Percentiles rank a stretch among this genome's conserved stretches.
These are phyloP conservation scores for Noctua janthina DNA, from an alignment of 2,888 invertebrate species.

Conservation along the genomic window DNA sequence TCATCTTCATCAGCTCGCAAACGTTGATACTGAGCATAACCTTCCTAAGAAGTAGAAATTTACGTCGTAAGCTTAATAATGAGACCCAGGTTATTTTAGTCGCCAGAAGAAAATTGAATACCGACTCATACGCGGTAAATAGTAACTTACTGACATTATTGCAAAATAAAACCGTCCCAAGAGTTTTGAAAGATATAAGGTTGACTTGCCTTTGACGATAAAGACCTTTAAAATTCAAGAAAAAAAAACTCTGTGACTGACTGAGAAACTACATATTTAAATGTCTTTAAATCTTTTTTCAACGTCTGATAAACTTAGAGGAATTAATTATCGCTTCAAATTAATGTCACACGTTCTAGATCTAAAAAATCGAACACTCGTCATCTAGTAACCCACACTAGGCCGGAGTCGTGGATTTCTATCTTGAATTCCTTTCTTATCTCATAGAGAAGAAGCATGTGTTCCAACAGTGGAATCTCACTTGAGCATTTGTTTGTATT, in stretches of 20 bases:
- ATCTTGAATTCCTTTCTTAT: background rate
- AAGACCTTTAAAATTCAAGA: no score
- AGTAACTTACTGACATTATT: no score
- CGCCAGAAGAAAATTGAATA: background rate
- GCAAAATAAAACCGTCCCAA: no score
- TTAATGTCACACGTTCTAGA: background rate
- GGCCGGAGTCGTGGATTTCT: no score
- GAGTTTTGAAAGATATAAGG: no score
- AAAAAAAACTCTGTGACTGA: background rate
- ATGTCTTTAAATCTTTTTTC: background rate
- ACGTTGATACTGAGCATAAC: background rate
- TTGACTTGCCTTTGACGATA: no score
- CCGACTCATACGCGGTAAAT: background rate
- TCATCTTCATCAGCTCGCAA: background rate
- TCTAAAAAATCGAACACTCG: background rate
- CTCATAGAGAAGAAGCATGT: background rate
- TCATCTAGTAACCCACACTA: no score
- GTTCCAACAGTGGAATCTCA: background rate
- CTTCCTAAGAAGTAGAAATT: background rate
- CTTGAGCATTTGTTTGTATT: no score
- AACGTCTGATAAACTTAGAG: background rate
- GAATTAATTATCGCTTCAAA: background rate
- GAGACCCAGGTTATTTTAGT: background rate
- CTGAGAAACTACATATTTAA: background rate
- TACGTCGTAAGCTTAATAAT: background rate